A percentile compares a stretch with the other conserved stretches of the same genome.
phyloP scores from a whole-genome alignment of 1,140 invertebrate genomes.

The Aethina tumida region DNA sequence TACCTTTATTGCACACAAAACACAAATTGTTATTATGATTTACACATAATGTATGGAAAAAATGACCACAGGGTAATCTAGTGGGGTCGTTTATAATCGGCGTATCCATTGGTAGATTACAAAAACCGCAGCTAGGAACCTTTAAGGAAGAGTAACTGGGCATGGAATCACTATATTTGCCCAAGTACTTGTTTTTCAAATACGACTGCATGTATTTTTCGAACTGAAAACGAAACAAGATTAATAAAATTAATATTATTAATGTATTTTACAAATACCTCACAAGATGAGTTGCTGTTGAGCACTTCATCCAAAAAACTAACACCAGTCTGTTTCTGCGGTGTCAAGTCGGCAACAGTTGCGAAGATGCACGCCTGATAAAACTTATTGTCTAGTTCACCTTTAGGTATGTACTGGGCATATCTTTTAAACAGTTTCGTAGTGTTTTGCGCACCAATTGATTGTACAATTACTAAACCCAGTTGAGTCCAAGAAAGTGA shows the following conservation, averaged over 20 bases:
- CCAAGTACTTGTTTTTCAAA: conserved; percentile 20
- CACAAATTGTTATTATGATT: conserved; percentile 13
- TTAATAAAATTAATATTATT: conserved; percentile 5
- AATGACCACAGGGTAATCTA: conserved; percentile 19
- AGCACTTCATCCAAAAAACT: conserved; percentile 16
- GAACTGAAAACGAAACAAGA: conserved; percentile 18
- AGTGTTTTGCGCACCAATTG: conserved; percentile 28
- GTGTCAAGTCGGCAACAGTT: conserved; percentile 1
- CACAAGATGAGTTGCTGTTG: conserved; percentile 6
- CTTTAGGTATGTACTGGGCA: conserved; percentile 30
- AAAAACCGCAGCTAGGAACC: conserved; percentile 14
- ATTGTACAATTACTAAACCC: conserved; percentile 29
- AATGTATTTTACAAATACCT: conserved; percentile 4
- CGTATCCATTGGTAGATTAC: conserved; percentile 21
- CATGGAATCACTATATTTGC: conserved; percentile 1
- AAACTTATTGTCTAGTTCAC: conserved; percentile 30
- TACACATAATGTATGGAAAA: conserved; percentile 26
- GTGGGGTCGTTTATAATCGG: conserved; percentile 16
- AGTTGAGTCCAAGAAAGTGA: conserved; percentile 32
- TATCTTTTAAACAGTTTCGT: conserved; percentile 31
- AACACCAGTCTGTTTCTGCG: conserved; percentile 7
- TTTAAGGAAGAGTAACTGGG: conserved; percentile 2
- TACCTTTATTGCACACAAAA: conserved; percentile 7
- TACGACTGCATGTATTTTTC: conserved; percentile 20
- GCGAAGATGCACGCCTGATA: conserved; percentile 32